Evolutionary conservation across 2,888 invertebrate genomes (phyloP).

Genomic region (Orthosia gracilis): DNA sequence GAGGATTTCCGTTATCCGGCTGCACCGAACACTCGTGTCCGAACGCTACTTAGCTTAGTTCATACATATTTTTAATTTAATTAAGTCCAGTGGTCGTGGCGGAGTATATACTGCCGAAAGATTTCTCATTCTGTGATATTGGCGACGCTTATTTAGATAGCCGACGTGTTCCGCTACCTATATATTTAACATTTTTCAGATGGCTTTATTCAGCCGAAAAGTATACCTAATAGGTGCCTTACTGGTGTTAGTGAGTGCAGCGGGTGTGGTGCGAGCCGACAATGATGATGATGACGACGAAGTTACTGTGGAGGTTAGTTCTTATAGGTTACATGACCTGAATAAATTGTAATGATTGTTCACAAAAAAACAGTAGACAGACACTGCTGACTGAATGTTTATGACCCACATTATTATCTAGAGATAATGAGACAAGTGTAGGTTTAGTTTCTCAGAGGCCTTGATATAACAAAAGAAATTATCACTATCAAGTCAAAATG

Average conservation of each 20-base stretch:
- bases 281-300: conserved; percentile 79
- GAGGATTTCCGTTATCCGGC: conserved; percentile 88
- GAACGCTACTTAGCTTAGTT: conserved; percentile 46
- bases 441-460: conserved; percentile 8
- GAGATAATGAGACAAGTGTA: conserved; percentile 45
- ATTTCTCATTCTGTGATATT: conserved; percentile 32
- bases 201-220: conserved; percentile 81
- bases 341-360: conserved; percentile 49
- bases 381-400: conserved; percentile 7
- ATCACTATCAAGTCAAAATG: conserved; percentile 8
- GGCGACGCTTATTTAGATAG: conserved; percentile 31
- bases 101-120: conserved; percentile 39
- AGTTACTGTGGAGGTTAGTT: conserved; percentile 86
- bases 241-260: conserved; percentile 75
- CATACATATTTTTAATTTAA: conserved; percentile 64
- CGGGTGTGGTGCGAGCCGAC: conserved; percentile 72
- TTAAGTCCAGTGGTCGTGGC: conserved; percentile 54
- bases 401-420: conserved; percentile 57
- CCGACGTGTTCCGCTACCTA: conserved; percentile 57
- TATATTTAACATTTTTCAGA: conserved; percentile 78
- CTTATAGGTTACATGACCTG: conserved; percentile 75
- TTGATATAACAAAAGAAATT: conserved; percentile 23
- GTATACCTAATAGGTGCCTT: conserved; percentile 77
- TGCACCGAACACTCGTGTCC: conserved; percentile 59
- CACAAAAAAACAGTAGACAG: background rate